Evolutionary conservation across 2,113 vertebrate species (phyloP).

Genomic region (Poecilia latipinna): DNA sequence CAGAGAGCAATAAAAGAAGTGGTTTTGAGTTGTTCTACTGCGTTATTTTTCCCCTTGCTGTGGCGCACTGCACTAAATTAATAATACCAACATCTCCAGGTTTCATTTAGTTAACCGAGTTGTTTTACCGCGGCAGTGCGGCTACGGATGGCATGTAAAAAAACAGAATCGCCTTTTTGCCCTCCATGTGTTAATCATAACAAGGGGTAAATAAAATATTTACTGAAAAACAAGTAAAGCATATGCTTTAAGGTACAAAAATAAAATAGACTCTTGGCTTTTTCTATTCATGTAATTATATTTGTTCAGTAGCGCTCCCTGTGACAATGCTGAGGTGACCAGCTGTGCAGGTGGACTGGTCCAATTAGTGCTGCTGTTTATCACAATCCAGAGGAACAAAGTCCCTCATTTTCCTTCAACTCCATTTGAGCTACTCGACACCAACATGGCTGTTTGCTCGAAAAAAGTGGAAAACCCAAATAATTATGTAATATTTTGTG

Average conservation of each 20-base stretch:
- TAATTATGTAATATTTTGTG: too few relatives aligned
- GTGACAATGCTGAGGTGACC: neutral
- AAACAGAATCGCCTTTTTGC: too few relatives aligned
- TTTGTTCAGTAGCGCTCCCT: neutral
- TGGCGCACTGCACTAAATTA: too few relatives aligned
- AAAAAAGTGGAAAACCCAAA: neutral
- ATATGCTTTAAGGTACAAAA: neutral
- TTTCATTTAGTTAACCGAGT: too few relatives aligned
- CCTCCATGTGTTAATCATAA: neutral
- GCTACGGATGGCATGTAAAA: too few relatives aligned
- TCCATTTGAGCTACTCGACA: neutral
- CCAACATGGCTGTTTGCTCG: neutral
- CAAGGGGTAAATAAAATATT: neutral
- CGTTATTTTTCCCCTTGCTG: too few relatives aligned
- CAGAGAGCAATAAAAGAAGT: too few relatives aligned
- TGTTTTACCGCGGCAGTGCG: too few relatives aligned
- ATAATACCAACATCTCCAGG: too few relatives aligned
- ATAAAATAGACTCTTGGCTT: neutral
- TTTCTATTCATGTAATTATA: neutral
- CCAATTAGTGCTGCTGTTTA: slow-evolving; percentile 6
- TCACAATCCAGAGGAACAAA: neutral
- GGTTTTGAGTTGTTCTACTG: too few relatives aligned
- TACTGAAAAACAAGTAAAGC: neutral
- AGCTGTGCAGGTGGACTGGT: slow-evolving; percentile 9
- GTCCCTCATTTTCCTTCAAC: neutral